A percentile compares a stretch with the other conserved stretches of the same genome.
Evolutionary conservation across 2,113 vertebrate genomes (phyloP).

Genomic region (Zapus hudsonius): DNA sequence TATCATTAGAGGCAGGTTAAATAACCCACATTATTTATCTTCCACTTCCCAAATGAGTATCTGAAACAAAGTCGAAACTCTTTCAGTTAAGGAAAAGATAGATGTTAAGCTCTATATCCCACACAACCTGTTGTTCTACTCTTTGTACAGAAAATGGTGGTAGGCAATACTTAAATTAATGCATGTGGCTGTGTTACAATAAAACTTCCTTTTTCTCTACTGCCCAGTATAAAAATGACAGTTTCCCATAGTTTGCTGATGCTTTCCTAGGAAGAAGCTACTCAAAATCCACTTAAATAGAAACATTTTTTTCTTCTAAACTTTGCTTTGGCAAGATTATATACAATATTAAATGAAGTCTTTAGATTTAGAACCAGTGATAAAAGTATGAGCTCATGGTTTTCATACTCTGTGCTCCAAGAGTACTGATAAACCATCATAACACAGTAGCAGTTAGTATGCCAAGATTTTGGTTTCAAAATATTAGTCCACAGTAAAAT

Average conservation of each 20-base stretch:
- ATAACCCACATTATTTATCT: background rate
- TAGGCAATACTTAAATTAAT: conserved; percentile 13
- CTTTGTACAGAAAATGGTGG: background rate
- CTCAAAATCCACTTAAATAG: background rate
- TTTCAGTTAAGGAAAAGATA: background rate
- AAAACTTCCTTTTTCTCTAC: conserved; percentile 7
- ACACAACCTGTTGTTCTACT: background rate
- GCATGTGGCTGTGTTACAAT: background rate
- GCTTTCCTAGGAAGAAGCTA: background rate
- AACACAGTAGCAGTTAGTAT: background rate
- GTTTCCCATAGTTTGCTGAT: background rate
- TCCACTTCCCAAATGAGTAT: background rate
- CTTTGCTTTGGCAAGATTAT: background rate
- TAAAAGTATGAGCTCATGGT: background rate
- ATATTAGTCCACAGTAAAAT: background rate
- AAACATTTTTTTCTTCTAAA: background rate
- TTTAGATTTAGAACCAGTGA: conserved; percentile 12
- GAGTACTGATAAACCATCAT: background rate
- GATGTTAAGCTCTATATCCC: conserved; percentile 12
- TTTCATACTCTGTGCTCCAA: background rate
- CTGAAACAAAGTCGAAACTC: background rate
- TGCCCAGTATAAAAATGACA: background rate
- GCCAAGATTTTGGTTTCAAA: background rate
- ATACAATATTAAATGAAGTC: background rate
- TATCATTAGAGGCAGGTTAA: background rate